Evolutionary conservation across 2,797 vertebrate genomes (phyloP), one percentile per base, ranked within the genome.

Genomic region (Aphelocoma californica): DNA sequence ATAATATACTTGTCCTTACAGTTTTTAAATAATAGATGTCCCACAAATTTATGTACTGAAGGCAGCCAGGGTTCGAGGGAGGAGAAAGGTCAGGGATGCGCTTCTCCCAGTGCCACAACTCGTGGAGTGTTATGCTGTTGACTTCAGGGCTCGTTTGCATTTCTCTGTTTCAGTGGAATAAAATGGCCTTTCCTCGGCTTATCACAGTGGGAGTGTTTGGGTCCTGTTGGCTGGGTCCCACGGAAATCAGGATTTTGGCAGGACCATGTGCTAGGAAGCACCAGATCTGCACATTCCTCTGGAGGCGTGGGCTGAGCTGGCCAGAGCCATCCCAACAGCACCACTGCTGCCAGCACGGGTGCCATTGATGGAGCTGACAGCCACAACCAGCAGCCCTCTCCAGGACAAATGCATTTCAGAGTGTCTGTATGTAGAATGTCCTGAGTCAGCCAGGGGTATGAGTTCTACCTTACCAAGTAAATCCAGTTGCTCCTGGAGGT

Each of bases 1-100:
- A 82, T 97, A 97, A 98, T 97, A 97, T 93, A 96, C 97, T 97
- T 97, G 97, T 97, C 96, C 97, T 98, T 97, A 97, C 96, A 96
- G 96, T 97, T 98, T 97, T 98, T 98, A 97, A 98, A 98, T 97
- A 98, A 98, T 98, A 98, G 96, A 98, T 98, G 97, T 93, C 96
- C 93, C 97, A 89, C 95, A 96, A 97, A 98, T 97, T 97, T 97
- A 96, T 81, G 94, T 97, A 93, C 95, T 97, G 91, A 92, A 96
- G 96, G 95, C 96, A 96, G 96, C 93, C 92, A 86, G 96, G 96
- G 94, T 92, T 95, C 38, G 74, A 95, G 88, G 94, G 93, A 95
- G 93, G 93, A 96, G 93, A 95, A 97, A 97, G 98, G 96, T 97
- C 97, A 94, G 74, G 89, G 93, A 91, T 96, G 64, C 67, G 83